These are phyloP conservation scores for Carcina quercana DNA, from an alignment of 2,888 invertebrate genomes.

Conservation along the genomic window DNA sequence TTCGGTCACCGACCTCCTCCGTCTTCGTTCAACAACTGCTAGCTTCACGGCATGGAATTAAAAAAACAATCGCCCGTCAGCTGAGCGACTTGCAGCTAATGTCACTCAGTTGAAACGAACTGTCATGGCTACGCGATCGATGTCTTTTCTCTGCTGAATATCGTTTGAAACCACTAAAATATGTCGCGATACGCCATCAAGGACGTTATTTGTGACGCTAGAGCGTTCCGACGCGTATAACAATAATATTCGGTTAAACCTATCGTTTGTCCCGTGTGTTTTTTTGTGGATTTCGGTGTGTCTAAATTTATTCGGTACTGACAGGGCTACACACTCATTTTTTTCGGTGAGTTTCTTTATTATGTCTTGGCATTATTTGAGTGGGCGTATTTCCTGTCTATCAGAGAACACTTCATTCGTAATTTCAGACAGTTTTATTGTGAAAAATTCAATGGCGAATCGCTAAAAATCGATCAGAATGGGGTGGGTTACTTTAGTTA, in stretches of 20 bases:
- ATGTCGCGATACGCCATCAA: constrained; percentile 46
- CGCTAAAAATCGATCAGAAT: constrained; percentile 69
- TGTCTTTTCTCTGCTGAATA: constrained; percentile 50
- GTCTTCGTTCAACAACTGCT: constrained; percentile 21
- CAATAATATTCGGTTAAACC: constrained; percentile 39
- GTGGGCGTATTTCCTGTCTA: not conserved
- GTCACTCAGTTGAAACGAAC: constrained; percentile 59
- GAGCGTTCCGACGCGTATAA: constrained; percentile 30
- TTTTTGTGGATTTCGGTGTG: constrained; percentile 56
- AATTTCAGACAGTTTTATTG: constrained; percentile 25
- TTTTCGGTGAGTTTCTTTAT: constrained; percentile 57
- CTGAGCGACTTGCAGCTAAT: constrained; percentile 53
- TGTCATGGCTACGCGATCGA: constrained; percentile 72
- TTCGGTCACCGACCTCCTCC: constrained; percentile 49
- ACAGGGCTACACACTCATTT: constrained; percentile 48
- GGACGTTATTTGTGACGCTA: constrained; percentile 25
- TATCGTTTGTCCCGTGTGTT: constrained; percentile 49
- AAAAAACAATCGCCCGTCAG: constrained; percentile 58
- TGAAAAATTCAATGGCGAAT: constrained; percentile 29
- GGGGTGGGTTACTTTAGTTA: constrained; percentile 59
- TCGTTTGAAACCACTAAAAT: constrained; percentile 61
- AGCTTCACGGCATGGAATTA: constrained; percentile 42
- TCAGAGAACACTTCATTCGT: constrained; percentile 21
- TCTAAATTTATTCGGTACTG: constrained; percentile 67
- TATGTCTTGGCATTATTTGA: constrained; percentile 20